Evolutionary conservation across 1,140 invertebrate species (phyloP).

Genomic region (Aphaenogaster rudis): DNA sequence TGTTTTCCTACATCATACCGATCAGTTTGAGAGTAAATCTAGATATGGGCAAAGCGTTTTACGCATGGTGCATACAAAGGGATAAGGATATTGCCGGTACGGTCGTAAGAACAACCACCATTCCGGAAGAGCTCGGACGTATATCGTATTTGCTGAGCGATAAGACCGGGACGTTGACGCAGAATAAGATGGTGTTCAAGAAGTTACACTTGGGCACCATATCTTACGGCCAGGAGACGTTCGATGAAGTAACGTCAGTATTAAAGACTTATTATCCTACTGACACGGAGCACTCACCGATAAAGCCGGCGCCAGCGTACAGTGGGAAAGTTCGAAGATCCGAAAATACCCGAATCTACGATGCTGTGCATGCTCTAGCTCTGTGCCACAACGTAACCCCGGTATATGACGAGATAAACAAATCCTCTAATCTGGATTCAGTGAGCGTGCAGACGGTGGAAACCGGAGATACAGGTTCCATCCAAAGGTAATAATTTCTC

Average conservation of each 20-base stretch:
- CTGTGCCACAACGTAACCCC: slow-evolving; percentile 99
- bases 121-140: slow-evolving; percentile 98
- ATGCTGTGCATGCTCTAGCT: slow-evolving; percentile 97
- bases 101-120: slow-evolving; percentile 99
- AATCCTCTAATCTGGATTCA: slow-evolving; percentile 77
- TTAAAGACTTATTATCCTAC: slow-evolving; percentile 84
- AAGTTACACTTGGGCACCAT: slow-evolving; percentile 97
- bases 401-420: slow-evolving; percentile 92
- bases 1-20: slow-evolving; percentile 99
- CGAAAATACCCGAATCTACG: slow-evolving; percentile 93
- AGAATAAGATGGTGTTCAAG: slow-evolving; percentile 99
- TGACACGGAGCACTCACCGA: slow-evolving; percentile 76
- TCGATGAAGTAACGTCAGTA: slow-evolving; percentile 91
- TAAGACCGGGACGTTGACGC: slow-evolving; percentile 99
- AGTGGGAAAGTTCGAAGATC: slow-evolving; percentile 88
- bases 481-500: slow-evolving; percentile 80
- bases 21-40: slow-evolving; percentile 99
- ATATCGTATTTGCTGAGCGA: slow-evolving; percentile 98
- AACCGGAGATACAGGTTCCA: slow-evolving; percentile 84
- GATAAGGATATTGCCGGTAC: slow-evolving; percentile 97
- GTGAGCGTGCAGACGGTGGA: slow-evolving; percentile 81
- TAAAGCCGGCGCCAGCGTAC: slow-evolving; percentile 79
- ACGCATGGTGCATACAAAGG: slow-evolving; percentile 98
- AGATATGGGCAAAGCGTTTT: slow-evolving; percentile 99
- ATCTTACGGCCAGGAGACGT: slow-evolving; percentile 95